Evolutionary conservation across 2,888 invertebrate genomes (phyloP).

Genomic region (Patella pellucida): DNA sequence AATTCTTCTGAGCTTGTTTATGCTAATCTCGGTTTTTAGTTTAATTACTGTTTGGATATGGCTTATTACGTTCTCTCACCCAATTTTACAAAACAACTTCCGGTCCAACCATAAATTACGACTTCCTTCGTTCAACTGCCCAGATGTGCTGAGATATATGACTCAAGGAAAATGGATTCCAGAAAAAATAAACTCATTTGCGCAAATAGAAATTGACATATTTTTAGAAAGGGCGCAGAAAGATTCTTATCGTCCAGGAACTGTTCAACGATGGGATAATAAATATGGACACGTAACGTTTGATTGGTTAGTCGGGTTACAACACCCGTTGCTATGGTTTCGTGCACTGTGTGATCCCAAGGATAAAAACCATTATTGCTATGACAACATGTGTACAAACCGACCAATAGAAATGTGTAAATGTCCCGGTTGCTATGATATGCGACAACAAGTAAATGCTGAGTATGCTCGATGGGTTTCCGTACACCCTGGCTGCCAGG

Average conservation of each 20-base stretch:
- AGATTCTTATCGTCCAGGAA: not conserved
- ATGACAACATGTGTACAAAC: constrained; percentile 9
- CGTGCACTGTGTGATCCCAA: constrained; percentile 15
- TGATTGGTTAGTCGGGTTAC: not conserved
- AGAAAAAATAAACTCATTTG: not conserved
- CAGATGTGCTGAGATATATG: not conserved
- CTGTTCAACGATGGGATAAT: constrained; percentile 10
- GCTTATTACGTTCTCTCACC: not conserved
- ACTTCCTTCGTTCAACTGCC: not conserved
- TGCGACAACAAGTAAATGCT: constrained; percentile 1
- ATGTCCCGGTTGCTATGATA: constrained; percentile 3
- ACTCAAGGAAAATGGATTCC: not conserved
- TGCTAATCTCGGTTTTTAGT: not conserved
- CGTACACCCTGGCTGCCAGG: not conserved
- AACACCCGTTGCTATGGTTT: constrained; percentile 5
- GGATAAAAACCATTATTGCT: constrained; percentile 9
- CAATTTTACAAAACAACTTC: not conserved
- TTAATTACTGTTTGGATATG: not conserved
- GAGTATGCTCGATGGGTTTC: not conserved
- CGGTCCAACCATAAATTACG: not conserved
- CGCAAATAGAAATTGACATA: not conserved
- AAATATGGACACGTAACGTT: constrained; percentile 18
- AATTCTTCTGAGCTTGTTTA: too few species aligned
- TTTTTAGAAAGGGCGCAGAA: not conserved
- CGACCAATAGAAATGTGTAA: not conserved